Evolutionary conservation across 2,113 vertebrate genomes (phyloP), one percentile per base, ranked within the genome.

Genomic region (Columba janthina): DNA sequence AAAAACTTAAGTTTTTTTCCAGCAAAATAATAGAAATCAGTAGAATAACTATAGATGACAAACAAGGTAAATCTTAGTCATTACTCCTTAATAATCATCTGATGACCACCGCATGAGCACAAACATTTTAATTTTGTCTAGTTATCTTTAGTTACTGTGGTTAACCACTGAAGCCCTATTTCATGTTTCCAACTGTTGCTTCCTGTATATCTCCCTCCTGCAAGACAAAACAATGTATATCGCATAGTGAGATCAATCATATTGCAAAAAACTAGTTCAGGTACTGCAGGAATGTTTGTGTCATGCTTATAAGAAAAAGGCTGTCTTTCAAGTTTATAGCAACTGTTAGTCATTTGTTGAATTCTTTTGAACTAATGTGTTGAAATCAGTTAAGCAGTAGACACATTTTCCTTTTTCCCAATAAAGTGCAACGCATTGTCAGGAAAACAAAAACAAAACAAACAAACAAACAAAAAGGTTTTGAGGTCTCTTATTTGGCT

Each of bases 71-170:
- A 53, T 58, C 86, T 75, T 85, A 66, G 19, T 58, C 10, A 34
- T 77, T 74, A 42, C 18, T 80, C 14, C 8, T 54, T 71, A 42
- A n/a, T 6, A 50, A 32, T 69, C 15, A 53, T 18, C 60, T 77
- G 32, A 1, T 70, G 32, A 61, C 21, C 19, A 26, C 32, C 0
- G 0, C 22, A 51, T 34, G 4, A 79, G 17, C 24, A 60, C 6
- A 76, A 64, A 44, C 54, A 21, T 4, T 21, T 57, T 34, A 34
- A 25, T 48, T 67, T 81, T 86, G 44, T 78, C 5, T 64, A 36
- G 70, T 36, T 75, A 12, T 53, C 16, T 11, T 56, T 16, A 15
- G 4, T 61, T 83, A 72, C 46, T 46, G 17, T 72, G 7, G 11
- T 69, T 72, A 85, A 79, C 24, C 19, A 25, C 24, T 78, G 32